Evolutionary conservation across 2,113 vertebrate genomes (phyloP), one percentile per base, ranked within the genome.

Genomic region (Calonectris borealis): DNA sequence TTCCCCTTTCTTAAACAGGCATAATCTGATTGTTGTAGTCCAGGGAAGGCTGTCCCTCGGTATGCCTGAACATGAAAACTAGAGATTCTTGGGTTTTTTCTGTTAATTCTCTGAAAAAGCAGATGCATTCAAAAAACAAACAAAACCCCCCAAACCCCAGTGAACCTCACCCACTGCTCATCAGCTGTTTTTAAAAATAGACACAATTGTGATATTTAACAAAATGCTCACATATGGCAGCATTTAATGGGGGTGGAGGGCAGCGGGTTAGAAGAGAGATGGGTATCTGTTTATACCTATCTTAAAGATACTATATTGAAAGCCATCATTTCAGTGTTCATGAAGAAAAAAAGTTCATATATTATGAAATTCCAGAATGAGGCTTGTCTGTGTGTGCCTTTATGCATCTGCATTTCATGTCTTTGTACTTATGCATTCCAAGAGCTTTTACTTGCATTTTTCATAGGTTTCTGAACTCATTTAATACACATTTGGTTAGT

Each of bases 141-240:
- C 4, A 64, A 64, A 27, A 11, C 22, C 2, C 4, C 4, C 7
- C 20, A n/a, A 22, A 38, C 26, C 7, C 32, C 10, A 26, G 44
- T 80, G 58, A 88, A 70, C 25, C 27, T 92, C 24, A 27, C 16
- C 16, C 18, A 27, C 26, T 57, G 19, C 62, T 90, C 26, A 72
- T 95, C 71, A 90, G 8, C 52, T 87, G 12, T 76, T 94, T 91
- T 86, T 93, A 79, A 95, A 88, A 76, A 82, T 68, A 79, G 86
- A 31, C 36, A 26, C 32, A 88, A 48, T 52, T 68, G 38, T 89
- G 54, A 80, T 86, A 54, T 92, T 90, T 85, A 80, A 81, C 26
- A 66, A 73, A 93, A 83, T 38, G 34, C 38, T 94, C 38, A 49
- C 55, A 78, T 81, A 81, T 78, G 61, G 48, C 38, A 29, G 71